Percentiles rank a stretch among this genome's conserved stretches.
Conservation (phyloP, 2,113 vertebrate genomes). For the Pandion haliaetus region DNA sequence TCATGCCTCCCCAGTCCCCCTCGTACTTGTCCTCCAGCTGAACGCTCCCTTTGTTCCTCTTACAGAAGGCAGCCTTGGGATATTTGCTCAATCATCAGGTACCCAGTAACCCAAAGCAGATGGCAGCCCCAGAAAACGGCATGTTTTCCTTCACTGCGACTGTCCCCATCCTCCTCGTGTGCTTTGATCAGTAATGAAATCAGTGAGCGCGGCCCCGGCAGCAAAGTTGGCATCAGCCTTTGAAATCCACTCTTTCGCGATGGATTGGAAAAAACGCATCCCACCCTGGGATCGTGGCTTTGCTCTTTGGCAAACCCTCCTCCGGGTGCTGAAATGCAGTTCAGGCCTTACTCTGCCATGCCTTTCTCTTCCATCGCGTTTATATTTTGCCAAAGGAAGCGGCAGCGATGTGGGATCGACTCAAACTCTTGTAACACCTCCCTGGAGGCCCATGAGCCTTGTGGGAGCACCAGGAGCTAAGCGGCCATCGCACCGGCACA, state of each 20-base stretch:
- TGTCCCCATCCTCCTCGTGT: background rate
- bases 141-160: fast-evolving
- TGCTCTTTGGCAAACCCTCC: background rate
- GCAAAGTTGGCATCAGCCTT: background rate
- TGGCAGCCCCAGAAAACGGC: background rate
- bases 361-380: background rate
- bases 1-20: fast-evolving
- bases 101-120: background rate
- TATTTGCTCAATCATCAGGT: background rate
- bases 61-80: no score
- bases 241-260: fast-evolving
- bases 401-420: fast-evolving
- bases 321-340: background rate
- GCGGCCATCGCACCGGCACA: fast-evolving
- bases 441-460: fast-evolving
- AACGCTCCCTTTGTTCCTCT: background rate
- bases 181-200: background rate
- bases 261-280: background rate
- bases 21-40: fast-evolving
- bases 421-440: background rate
- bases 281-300: background rate
- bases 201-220: background rate
- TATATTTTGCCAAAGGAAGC: background rate
- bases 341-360: fast-evolving
- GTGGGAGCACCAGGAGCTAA: fast-evolving